phyloP scores from a whole-genome alignment of 2,797 vertebrate species.

The Malurus leucopterus region DNA sequence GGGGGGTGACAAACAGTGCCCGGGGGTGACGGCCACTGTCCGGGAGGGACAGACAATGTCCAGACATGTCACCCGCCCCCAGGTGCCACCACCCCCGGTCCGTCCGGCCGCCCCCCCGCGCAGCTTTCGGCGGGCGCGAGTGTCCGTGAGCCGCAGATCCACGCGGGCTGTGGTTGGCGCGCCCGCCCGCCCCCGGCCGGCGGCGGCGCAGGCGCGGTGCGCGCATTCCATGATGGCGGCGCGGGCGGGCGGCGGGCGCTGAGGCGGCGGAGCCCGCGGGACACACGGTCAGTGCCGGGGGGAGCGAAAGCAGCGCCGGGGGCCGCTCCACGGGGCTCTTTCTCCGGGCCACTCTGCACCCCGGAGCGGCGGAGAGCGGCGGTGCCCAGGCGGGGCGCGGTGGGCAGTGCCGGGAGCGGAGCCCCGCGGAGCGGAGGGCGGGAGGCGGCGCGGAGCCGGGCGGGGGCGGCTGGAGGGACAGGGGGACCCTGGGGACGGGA shows the following conservation, averaged over 20 bases:
- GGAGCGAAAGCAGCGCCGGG: neutral
- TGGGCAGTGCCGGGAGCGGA: neutral
- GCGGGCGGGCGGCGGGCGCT: neutral
- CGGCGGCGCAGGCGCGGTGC: neutral
- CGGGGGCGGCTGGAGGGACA: neutral
- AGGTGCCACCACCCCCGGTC: neutral
- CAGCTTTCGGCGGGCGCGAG: neutral
- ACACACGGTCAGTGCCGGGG: neutral
- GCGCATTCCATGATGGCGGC: neutral
- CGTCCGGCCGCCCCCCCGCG: neutral
- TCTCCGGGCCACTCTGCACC: neutral
- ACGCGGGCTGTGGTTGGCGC: neutral
- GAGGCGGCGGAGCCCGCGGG: neutral
- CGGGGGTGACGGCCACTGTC: neutral
- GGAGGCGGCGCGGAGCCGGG: neutral
- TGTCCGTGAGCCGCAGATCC: neutral
- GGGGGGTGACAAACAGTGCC: neutral
- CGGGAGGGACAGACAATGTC: neutral
- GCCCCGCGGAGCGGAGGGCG: neutral
- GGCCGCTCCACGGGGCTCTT: too few species aligned
- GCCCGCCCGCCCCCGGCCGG: neutral
- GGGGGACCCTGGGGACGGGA: neutral
- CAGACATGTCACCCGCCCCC: fast-evolving
- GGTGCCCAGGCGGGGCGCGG: neutral
- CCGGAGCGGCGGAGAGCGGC: neutral